Evolutionary conservation across 2,888 invertebrate species (phyloP).

Genomic region (Achlya flavicornis): DNA sequence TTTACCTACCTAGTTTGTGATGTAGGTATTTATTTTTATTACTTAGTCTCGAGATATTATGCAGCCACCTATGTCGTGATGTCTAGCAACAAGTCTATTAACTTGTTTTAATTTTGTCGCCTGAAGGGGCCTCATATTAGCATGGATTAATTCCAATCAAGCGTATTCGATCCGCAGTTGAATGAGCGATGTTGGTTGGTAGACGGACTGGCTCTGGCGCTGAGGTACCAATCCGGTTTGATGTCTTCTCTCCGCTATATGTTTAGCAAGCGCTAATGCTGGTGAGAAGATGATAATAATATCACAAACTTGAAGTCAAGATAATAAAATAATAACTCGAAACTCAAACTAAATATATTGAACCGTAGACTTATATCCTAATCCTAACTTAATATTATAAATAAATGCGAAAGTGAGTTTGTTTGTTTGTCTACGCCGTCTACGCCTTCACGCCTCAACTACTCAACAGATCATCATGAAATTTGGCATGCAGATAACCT

Average conservation of each 20-base stretch:
- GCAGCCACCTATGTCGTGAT: slow-evolving; percentile 28
- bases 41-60: background rate
- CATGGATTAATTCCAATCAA: slow-evolving; percentile 70
- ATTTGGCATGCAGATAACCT: too few species aligned
- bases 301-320: background rate
- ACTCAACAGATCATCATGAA: too few species aligned
- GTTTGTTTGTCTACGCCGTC: too few species aligned
- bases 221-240: slow-evolving; percentile 13
- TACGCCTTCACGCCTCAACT: too few species aligned
- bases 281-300: background rate
- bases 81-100: slow-evolving; percentile 44
- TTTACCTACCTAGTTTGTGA: too few species aligned
- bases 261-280: background rate
- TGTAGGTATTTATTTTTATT: too few species aligned
- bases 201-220: slow-evolving; percentile 18
- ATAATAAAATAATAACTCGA: too few species aligned
- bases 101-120: slow-evolving; percentile 55
- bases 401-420: too few species aligned
- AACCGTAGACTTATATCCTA: too few species aligned
- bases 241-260: background rate
- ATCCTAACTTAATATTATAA: too few species aligned
- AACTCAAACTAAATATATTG: too few species aligned
- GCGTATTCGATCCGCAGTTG: slow-evolving; percentile 52
- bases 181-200: slow-evolving; percentile 38
- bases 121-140: slow-evolving; percentile 69